Base-by-base conservation (phyloP, 2,797 vertebrate species). In the Sebastes matsubarae region DNA sequence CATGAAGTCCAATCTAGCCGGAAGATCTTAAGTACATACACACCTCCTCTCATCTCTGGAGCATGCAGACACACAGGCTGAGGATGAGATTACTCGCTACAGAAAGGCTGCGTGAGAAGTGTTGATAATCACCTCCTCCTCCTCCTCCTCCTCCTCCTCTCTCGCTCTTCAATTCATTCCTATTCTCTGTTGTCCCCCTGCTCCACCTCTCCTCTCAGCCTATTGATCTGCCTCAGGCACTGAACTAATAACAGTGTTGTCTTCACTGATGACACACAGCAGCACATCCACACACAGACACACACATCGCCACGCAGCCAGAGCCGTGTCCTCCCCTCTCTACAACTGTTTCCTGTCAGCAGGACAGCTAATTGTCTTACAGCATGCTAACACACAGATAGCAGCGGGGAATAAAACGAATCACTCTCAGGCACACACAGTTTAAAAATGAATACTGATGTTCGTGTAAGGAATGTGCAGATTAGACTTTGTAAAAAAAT, bases 221-320 rank as follows among this genome's bases (percentile, higher is more conserved):
- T 81, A 88, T 81, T 77, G 84, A 90, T 89, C 79, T 6, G 69
- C 72, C 61, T 72, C 77, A 16, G 78, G 55, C 77, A 18, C 14
- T 34, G 74, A 64, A 50, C 76, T 66, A 75, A 80, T 67, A 81
- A 74, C 57, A 24, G 20, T 60, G 63, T 38, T 71, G 77, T 81
- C 72, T 73, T 81, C 68, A 63, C 60, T 46, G 65, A 66, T 68
- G 76, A 77, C 58, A 87, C 38, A 74, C 78, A 64, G n/a, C 78
- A 64, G 8, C 58, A 77, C 75, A 50, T 64, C 16, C n/a, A 61
- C 25, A 61, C 46, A 70, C 64, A 74, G 24, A 38, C 36, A 38
- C 36, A 55, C 50, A 61, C 64, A n/a, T 0, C 42, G 42, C 16
- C 42, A n/a, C 8, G 8, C 50, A 52, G 18, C 50, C 50, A 52